Evolutionary conservation across 2,113 vertebrate genomes (phyloP), one percentile per base, ranked within the genome.

Genomic region (Leptocoma aspasia): DNA sequence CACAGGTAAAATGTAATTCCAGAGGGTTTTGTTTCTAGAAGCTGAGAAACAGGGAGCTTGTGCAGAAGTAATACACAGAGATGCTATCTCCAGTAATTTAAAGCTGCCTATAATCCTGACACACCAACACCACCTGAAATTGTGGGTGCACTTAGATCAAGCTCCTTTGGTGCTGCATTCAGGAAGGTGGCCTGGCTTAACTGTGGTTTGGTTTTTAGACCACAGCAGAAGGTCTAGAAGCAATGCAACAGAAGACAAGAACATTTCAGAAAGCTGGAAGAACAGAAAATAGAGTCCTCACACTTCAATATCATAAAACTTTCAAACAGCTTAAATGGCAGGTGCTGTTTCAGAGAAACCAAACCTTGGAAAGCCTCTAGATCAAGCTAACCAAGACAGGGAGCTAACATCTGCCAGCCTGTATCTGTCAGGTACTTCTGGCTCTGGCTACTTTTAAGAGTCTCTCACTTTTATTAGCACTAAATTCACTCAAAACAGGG

Each of bases 381-480:
- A 82, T 82, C 33, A 89, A 84, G 35, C 27, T 28, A 70, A 68
- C 26, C n/a, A 10, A 50, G 92, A 71, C 33, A 75, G 23, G 20
- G 56, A 92, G 57, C 35, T 80, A 37, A 63, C 23, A 37, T 61
- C 56, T 87, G 30, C 78, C 27, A 63, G 78, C 49, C 83, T 80
- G 35, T 39, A 86, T 77, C 41, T 71, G 72, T 57, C 80, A 73
- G 57, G 31, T 84, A 11, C 61, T 75, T 79, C 68, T 82, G 57
- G 37, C n/a, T 89, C 83, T 65, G 65, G 45, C 41, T 60, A 84
- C 44, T 88, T 89, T 85, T 89, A 95, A 92, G 69, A 92, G 86
- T 66, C 57, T 72, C 78, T 94, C 73, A 56, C 73, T 96, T 96
- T 94, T 95, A 94, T 84, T 79, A 96, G 91, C 86, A 94, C 77